Conservation (phyloP, 2,797 vertebrate species). For the Spondyliosoma cantharus region DNA sequence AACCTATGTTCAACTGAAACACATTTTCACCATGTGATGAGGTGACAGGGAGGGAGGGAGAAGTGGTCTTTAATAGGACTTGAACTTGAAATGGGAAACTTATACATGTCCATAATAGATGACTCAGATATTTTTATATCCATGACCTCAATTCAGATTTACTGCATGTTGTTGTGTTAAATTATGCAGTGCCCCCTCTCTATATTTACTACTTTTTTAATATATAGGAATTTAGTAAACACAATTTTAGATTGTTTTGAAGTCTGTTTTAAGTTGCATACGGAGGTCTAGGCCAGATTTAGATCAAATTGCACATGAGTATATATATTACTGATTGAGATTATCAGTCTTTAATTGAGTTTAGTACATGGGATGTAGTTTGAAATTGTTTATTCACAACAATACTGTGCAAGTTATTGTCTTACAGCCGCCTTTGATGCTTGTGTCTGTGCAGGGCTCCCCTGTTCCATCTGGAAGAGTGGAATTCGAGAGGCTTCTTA, state of each 20-base stretch:
- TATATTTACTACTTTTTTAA: not conserved
- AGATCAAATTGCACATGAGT: not conserved
- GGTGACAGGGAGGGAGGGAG: not conserved
- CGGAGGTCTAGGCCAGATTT: not conserved
- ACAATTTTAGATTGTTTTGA: not conserved
- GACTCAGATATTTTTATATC: slow-evolving; percentile 1
- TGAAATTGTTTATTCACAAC: not conserved
- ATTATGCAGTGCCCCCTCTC: not conserved
- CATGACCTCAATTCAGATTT: not conserved
- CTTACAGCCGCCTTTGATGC: not conserved
- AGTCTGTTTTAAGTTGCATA: not conserved
- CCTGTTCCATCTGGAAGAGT: slow-evolving; percentile 77
- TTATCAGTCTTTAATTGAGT: not conserved
- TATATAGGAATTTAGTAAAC: not conserved
- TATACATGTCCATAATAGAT: not conserved
- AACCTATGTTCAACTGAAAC: slow-evolving; percentile 5
- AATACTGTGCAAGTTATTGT: not conserved
- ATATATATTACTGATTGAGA: not conserved
- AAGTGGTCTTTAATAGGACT: not conserved
- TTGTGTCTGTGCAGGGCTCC: slow-evolving; percentile 72
- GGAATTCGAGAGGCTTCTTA: slow-evolving; percentile 91
- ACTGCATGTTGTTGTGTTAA: not conserved
- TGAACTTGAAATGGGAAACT: not conserved
- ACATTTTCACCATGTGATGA: not conserved
- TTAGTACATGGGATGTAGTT: not conserved